These are phyloP conservation scores for Microcebus tavaratra DNA, from an alignment of 2,113 vertebrate genomes.

Conservation along the genomic window DNA sequence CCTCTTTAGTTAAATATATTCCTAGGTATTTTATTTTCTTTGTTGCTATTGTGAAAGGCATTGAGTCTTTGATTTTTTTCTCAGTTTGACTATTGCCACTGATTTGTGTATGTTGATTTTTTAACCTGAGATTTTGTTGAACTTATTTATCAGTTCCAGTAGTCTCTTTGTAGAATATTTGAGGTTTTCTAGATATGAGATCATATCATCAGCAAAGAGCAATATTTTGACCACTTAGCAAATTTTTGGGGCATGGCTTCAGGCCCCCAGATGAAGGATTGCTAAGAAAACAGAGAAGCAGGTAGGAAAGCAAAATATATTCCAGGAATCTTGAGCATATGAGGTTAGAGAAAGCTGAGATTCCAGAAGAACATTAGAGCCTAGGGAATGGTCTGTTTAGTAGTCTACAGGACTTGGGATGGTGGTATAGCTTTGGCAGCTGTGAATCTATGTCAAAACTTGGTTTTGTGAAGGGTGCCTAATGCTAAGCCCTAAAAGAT, in stretches of 20 bases:
- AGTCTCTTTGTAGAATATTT: too few relatives aligned
- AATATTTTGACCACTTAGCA: background rate
- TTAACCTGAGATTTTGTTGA: too few relatives aligned
- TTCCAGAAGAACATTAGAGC: background rate
- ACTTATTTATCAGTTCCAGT: too few relatives aligned
- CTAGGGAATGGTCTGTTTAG: background rate
- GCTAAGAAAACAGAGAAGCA: background rate
- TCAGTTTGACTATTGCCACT: too few relatives aligned
- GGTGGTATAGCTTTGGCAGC: background rate
- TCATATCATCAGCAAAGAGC: too few relatives aligned
- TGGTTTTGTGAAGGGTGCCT: background rate
- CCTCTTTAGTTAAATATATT: too few relatives aligned
- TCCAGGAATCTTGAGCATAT: background rate
- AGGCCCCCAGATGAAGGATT: background rate
- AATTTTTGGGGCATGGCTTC: background rate
- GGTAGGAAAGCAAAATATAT: background rate
- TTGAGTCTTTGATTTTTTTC: too few relatives aligned
- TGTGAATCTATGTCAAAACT: background rate
- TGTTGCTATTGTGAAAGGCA: too few relatives aligned
- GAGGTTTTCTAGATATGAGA: too few relatives aligned
- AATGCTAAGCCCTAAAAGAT: background rate
- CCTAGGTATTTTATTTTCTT: too few relatives aligned
- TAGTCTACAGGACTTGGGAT: background rate
- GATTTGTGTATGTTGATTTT: too few relatives aligned
- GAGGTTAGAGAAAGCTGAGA: background rate